Evolutionary conservation across 2,797 vertebrate species (phyloP).

Genomic region (Microctenopoma stevenorrisi): DNA sequence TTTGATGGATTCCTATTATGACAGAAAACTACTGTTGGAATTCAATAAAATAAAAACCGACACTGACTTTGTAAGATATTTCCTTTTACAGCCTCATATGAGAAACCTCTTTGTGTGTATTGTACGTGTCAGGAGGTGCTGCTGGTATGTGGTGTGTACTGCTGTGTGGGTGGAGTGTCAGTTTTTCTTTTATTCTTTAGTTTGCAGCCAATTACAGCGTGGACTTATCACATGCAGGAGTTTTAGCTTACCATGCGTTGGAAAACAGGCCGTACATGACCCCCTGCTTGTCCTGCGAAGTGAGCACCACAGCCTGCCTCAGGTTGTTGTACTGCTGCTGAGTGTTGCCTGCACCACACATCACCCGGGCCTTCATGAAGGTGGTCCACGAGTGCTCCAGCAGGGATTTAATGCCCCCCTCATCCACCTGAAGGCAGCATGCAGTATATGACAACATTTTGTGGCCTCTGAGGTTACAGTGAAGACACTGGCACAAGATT

Average conservation of each 20-base stretch:
- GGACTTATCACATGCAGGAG: background rate
- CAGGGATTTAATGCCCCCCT: slow-evolving; percentile 79
- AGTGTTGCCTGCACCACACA: slow-evolving; percentile 82
- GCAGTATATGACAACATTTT: background rate
- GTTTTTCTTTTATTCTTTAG: slow-evolving; percentile 1
- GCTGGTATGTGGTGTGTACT: background rate
- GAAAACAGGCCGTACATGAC: slow-evolving; percentile 86
- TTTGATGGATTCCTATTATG: background rate
- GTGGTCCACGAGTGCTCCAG: slow-evolving; percentile 86
- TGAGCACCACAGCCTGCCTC: slow-evolving; percentile 82
- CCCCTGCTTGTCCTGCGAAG: slow-evolving; percentile 76
- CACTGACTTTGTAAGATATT: background rate
- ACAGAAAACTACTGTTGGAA: background rate
- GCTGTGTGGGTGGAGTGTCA: slow-evolving; percentile 25
- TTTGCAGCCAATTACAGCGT: background rate
- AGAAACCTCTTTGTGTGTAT: background rate
- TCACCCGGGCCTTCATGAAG: slow-evolving; percentile 86
- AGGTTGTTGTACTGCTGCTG: slow-evolving; percentile 87
- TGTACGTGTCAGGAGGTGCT: background rate
- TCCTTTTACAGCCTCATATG: background rate
- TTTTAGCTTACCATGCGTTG: slow-evolving; percentile 83
- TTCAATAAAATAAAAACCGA: background rate
- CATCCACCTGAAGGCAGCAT: slow-evolving; percentile 78
- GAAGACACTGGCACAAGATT: no score
- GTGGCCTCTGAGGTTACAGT: no score